A percentile compares a stretch with the other conserved stretches of the same genome.
Conservation (phyloP, 2,113 vertebrate genomes). For the Dasyurus viverrinus region DNA sequence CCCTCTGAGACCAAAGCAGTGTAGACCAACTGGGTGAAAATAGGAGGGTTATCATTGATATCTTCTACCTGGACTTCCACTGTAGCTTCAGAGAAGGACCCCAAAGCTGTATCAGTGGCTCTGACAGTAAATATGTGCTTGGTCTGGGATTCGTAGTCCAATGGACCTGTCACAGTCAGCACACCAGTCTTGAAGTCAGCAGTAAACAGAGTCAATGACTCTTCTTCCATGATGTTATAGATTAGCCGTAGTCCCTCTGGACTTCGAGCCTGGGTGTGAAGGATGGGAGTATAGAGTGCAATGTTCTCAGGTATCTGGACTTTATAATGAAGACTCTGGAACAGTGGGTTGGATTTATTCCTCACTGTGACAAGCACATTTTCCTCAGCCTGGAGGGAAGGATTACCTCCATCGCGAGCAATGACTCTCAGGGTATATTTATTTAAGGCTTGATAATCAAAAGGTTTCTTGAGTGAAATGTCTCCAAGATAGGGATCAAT, state of each 20-base stretch:
- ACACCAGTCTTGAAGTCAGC: conserved; percentile 96
- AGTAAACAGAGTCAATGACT: conserved; percentile 89
- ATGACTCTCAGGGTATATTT: conserved; percentile 92
- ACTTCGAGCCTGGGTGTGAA: conserved; percentile 96
- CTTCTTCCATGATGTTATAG: conserved; percentile 95
- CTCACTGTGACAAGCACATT: conserved; percentile 92
- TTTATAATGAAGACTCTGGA: conserved; percentile 93
- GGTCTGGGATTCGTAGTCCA: conserved; percentile 92
- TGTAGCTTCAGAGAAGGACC: conserved; percentile 92
- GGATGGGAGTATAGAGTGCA: conserved; percentile 91
- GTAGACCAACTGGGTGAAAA: conserved; percentile 89
- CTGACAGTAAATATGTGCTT: conserved; percentile 90
- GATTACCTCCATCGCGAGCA: conserved; percentile 90
- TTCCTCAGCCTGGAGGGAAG: conserved; percentile 84
- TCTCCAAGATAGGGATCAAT: conserved; percentile 95
- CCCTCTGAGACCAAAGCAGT: conserved; percentile 86
- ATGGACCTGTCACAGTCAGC: conserved; percentile 89
- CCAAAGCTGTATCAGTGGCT: conserved; percentile 94
- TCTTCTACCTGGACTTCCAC: conserved; percentile 96
- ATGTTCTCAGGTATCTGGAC: conserved; percentile 95
- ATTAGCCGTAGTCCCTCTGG: conserved; percentile 95
- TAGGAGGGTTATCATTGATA: conserved; percentile 93
- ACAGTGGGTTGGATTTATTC: conserved; percentile 95
- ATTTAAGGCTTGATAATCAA: conserved; percentile 94
- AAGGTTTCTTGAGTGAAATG: conserved; percentile 91